Evolutionary conservation across 1,140 invertebrate species (phyloP), one percentile per base, ranked within the genome.

Genomic region (Orussus abietinus): DNA sequence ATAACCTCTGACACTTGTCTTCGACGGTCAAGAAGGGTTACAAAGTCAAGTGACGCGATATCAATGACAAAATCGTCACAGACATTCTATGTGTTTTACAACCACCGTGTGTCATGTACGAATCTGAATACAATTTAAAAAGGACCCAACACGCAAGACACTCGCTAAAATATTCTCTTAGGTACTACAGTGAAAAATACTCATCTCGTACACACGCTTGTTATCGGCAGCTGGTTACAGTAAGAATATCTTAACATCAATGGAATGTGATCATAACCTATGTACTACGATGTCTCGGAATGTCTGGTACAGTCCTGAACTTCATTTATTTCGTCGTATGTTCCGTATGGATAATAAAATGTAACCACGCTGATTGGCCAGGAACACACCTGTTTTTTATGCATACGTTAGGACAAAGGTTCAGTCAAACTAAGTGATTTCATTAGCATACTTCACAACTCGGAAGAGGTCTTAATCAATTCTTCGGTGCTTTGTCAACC

Each of bases 281-380:
- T 34, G 50, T 51, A 59, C 51, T 57, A 63, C 40, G 52, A 51
- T 51, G 46, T 51, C 45, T 59, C 54, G 64, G 65, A 68, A 68
- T 68, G 65, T 65, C 59, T 33, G 41, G 54, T 54, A 46, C 57
- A 59, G 56, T 65, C 59, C 57, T 62, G 51, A 55, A 56, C 49
- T 56, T 35, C 19, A 40, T 40, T 36, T 42, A 32, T 49, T 47
- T 51, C 40, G 29, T 38, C 30, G 26, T 55, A 31, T 44, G 22
- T 36, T 51, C 31, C n/a, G 22, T 25, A 25, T 33, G 14, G 47
- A 58, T 55, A 52, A 55, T 49, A 53, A 45, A 56, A 52, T 65
- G 65, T 68, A 69, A 69, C 65, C 66, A 66, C 65, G 64, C 58
- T 64, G 61, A 68, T 64, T 68, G 62, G 62, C 48, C 55, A 68